These are phyloP conservation scores for Bombus difficillimus DNA, from an alignment of 1,140 invertebrate genomes.

Conservation along the genomic window DNA sequence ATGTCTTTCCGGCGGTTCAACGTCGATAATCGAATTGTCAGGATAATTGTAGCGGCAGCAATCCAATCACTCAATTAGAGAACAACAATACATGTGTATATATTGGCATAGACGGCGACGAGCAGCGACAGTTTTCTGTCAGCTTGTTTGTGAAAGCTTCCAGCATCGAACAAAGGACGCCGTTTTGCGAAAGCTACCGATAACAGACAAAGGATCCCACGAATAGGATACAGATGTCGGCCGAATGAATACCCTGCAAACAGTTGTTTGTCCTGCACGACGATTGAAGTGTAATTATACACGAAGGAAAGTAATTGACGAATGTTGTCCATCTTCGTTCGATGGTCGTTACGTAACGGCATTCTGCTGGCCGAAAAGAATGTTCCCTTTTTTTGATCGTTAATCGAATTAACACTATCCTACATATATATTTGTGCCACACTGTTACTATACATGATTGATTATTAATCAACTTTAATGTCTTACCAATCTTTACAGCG, in stretches of 20 bases:
- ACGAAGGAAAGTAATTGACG: constrained; percentile 53
- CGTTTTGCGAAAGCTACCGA: constrained; percentile 65
- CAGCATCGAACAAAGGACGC: constrained; percentile 58
- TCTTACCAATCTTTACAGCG: too few relatives aligned
- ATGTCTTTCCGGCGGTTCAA: neutral
- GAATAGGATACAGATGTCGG: constrained; percentile 61
- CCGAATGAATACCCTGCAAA: constrained; percentile 43
- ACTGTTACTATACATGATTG: too few relatives aligned
- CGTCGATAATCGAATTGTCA: constrained; percentile 32
- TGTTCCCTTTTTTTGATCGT: neutral
- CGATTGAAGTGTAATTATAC: constrained; percentile 63
- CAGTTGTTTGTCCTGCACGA: constrained; percentile 41
- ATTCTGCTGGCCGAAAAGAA: neutral
- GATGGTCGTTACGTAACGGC: neutral
- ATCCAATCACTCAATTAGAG: constrained; percentile 62
- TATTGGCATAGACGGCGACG: constrained; percentile 23
- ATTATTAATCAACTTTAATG: too few relatives aligned
- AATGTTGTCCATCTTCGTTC: neutral
- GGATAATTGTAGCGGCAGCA: constrained; percentile 45
- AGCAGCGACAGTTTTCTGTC: constrained; percentile 60
- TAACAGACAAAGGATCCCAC: constrained; percentile 64
- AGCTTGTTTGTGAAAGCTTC: constrained; percentile 60
- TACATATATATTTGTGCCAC: neutral
- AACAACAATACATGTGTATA: constrained; percentile 53
- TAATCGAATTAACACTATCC: neutral